phyloP scores from a whole-genome alignment of 1,140 invertebrate species.

The Temnothorax longispinosus region DNA sequence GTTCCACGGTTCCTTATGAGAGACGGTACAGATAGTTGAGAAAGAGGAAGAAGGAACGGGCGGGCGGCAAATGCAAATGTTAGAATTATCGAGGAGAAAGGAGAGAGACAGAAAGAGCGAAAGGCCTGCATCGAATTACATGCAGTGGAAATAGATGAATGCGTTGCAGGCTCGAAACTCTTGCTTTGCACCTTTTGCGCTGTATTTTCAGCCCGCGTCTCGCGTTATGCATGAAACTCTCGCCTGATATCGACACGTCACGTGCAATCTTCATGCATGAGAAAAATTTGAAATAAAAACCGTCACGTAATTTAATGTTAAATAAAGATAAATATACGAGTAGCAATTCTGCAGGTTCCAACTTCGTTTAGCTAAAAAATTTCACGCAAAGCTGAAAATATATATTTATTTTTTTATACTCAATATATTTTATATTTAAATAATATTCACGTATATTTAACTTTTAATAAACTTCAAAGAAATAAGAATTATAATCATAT shows the following conservation, averaged over 20 bases:
- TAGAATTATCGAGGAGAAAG: slow-evolving; percentile 27
- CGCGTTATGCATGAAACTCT: slow-evolving; percentile 7
- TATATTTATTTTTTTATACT: not conserved
- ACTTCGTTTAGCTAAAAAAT: not conserved
- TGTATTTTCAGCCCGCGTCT: slow-evolving; percentile 43
- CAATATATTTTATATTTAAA: not conserved
- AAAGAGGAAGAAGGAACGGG: not conserved
- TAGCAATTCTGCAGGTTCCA: not conserved
- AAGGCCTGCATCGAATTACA: slow-evolving; percentile 43
- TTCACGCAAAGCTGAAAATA: not conserved
- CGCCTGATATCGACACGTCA: slow-evolving; percentile 35
- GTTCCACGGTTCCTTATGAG: slow-evolving; percentile 39
- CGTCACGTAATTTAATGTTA: not conserved
- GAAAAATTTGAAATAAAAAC: not conserved
- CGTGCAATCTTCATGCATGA: not conserved
- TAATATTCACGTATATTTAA: not conserved
- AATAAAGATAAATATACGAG: not conserved
- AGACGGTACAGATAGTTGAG: not conserved
- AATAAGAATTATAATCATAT: too few species aligned
- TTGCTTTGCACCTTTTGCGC: slow-evolving; percentile 35
- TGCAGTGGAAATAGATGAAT: slow-evolving; percentile 45
- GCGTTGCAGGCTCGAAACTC: slow-evolving; percentile 28
- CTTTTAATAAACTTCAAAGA: not conserved
- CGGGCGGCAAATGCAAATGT: slow-evolving; percentile 15
- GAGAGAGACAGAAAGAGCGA: not conserved